These are phyloP conservation scores for Protobothrops mucrosquamatus DNA, from an alignment of 2,113 vertebrate species.

Conservation along the genomic window DNA sequence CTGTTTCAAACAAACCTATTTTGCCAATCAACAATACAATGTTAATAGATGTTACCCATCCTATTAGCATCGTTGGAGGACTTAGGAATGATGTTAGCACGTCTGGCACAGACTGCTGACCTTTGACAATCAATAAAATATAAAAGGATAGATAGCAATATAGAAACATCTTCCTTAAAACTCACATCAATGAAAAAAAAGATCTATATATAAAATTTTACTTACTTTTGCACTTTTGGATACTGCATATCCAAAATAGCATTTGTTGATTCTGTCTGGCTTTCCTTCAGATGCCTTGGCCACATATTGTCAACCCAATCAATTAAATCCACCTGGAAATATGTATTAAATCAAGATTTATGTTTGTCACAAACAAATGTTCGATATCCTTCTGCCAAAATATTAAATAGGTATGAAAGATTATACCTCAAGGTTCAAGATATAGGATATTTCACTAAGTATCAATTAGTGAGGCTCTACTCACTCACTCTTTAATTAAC, in stretches of 20 bases:
- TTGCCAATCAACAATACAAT: neutral
- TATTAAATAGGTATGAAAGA: neutral
- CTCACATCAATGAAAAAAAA: neutral
- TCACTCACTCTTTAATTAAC: neutral
- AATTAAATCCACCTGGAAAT: slow-evolving; percentile 90
- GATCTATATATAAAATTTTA: neutral
- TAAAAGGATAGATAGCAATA: neutral
- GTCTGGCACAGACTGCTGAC: neutral
- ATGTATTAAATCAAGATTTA: slow-evolving; percentile 14
- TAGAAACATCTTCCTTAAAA: neutral
- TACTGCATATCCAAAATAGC: slow-evolving; percentile 98
- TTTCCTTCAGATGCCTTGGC: slow-evolving; percentile 96
- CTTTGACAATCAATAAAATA: neutral
- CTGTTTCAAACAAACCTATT: neutral
- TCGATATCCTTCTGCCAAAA: neutral
- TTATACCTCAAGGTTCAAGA: neutral
- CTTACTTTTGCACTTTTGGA: slow-evolving; percentile 98
- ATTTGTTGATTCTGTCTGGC: slow-evolving; percentile 95
- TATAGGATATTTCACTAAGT: neutral
- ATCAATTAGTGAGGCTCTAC: neutral
- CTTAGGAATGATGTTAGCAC: neutral
- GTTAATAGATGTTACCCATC: neutral
- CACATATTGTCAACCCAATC: slow-evolving; percentile 99
- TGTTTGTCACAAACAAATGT: neutral
- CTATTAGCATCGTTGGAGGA: neutral